Percentiles rank a stretch among this genome's conserved stretches.
phyloP scores from a whole-genome alignment of 2,113 vertebrate species.

The Oreocharis arfaki region DNA sequence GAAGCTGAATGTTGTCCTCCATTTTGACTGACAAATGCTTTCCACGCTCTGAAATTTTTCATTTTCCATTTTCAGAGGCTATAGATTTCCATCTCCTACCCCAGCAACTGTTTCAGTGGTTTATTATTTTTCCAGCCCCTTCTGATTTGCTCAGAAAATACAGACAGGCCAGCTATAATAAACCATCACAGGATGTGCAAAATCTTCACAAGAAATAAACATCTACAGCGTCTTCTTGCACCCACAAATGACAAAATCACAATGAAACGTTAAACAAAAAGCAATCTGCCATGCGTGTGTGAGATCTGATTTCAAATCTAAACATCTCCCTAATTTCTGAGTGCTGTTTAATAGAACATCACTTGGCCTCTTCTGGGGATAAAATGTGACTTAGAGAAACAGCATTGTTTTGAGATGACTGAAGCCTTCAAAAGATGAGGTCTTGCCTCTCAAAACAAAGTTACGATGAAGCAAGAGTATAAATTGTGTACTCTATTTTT shows the following conservation, averaged over 20 bases:
- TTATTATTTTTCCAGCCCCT: neutral
- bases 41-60: constrained; percentile 5
- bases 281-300: neutral
- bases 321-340: neutral
- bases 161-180: neutral
- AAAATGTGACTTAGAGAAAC: neutral
- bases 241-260: neutral
- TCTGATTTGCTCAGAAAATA: neutral
- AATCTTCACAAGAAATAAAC: neutral
- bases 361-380: neutral
- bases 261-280: neutral
- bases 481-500: neutral
- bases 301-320: neutral
- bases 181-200: neutral
- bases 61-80: constrained; percentile 31
- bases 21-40: neutral
- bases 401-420: neutral
- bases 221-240: neutral
- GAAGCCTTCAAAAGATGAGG: neutral
- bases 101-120: neutral
- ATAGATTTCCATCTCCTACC: constrained; percentile 12
- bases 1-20: neutral
- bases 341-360: neutral
- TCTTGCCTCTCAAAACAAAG: neutral
- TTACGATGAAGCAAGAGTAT: neutral